Evolutionary conservation across 2,113 vertebrate species (phyloP).

Genomic region (Sinocyclocheilus anshuiensis): DNA sequence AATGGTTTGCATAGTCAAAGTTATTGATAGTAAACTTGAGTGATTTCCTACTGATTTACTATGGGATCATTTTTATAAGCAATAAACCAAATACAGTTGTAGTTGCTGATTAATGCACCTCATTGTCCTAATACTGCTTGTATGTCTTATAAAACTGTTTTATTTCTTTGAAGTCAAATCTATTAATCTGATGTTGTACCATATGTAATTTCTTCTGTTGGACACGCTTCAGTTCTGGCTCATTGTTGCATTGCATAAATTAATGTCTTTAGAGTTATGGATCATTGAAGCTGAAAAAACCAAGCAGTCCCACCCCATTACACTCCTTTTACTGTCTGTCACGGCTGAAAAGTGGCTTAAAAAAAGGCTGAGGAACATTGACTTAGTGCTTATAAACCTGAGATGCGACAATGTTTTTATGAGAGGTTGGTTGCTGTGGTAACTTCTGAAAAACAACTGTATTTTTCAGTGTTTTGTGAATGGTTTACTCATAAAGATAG

Average conservation of each 20-base stretch:
- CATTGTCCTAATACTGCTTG: not conserved
- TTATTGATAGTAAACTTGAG: not conserved
- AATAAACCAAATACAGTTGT: not conserved
- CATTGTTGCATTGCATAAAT: not conserved
- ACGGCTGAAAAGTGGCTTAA: not conserved
- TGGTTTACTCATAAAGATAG: not conserved
- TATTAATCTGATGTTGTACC: not conserved
- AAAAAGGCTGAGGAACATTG: not conserved
- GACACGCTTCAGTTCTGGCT: not conserved
- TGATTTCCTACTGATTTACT: not conserved
- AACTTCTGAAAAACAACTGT: not conserved
- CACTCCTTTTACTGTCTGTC: not conserved
- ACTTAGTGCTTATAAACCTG: not conserved
- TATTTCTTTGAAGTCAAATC: not conserved
- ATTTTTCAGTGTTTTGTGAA: not conserved
- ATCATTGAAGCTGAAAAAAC: slow-evolving; percentile 5
- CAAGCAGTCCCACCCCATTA: not conserved
- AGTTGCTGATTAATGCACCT: not conserved
- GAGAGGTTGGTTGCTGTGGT: not conserved
- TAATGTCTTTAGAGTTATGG: not conserved
- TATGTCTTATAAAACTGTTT: not conserved
- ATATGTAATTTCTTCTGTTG: not conserved
- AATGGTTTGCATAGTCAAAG: not conserved
- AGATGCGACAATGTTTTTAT: not conserved
- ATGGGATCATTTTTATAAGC: not conserved